Conservation (phyloP, 2,888 invertebrate species). For the Seira ritae region DNA sequence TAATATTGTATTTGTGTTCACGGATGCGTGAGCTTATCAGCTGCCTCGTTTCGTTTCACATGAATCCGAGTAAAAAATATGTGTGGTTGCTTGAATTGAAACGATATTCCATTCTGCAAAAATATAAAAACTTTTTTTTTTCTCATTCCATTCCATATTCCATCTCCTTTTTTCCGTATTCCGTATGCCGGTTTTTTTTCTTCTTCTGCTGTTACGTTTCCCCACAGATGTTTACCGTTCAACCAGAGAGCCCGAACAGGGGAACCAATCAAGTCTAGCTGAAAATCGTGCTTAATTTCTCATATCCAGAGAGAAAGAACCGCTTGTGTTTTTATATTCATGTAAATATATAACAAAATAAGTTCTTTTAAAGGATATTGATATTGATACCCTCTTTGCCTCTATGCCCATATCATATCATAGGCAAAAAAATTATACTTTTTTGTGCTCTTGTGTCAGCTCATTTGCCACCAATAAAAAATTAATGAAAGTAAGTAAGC, state of each 20-base stretch:
- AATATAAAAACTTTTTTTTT: no score
- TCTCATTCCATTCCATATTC: no score
- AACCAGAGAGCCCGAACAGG: no score
- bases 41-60: slow-evolving; percentile 38
- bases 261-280: slow-evolving; percentile 39
- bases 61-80: neutral
- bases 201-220: neutral
- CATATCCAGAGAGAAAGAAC: neutral
- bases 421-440: neutral
- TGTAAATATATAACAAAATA: no score
- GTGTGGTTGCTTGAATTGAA: neutral
- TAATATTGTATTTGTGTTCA: slow-evolving; percentile 43
- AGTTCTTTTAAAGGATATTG: no score
- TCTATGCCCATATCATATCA: neutral
- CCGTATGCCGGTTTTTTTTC: neutral
- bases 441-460: slow-evolving; percentile 28
- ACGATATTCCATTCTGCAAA: slow-evolving; percentile 2
- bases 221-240: slow-evolving; percentile 5
- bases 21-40: slow-evolving; percentile 61
- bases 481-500: slow-evolving; percentile 47
- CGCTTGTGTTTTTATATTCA: neutral
- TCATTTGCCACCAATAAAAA: slow-evolving; percentile 59
- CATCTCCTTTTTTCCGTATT: neutral
- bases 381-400: neutral
- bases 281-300: slow-evolving; percentile 46